Evolutionary conservation across 2,797 vertebrate genomes (phyloP).

Genomic region (Amniataba percoides): DNA sequence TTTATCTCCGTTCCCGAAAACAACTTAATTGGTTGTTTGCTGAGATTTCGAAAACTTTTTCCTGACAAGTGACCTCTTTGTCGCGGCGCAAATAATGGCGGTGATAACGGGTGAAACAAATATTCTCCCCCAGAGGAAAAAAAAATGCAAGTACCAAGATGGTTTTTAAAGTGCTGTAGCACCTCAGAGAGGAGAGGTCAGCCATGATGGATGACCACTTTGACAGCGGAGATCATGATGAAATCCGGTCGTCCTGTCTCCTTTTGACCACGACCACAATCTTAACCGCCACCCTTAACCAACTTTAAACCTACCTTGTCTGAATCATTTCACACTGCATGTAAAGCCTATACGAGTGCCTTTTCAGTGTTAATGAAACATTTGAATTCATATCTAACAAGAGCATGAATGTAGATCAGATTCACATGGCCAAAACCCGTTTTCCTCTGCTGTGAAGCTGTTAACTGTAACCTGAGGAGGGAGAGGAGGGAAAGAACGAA

Average conservation of each 20-base stretch:
- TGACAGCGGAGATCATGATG: background rate
- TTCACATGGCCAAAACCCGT: conserved; percentile 9
- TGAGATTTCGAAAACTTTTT: background rate
- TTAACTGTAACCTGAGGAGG: conserved; percentile 32
- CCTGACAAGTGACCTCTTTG: conserved; percentile 2
- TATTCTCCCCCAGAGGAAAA: background rate
- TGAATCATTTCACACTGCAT: too few relatives aligned
- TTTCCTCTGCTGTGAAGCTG: conserved; percentile 35
- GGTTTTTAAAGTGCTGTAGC: background rate
- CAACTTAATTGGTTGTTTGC: background rate
- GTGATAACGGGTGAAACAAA: too few relatives aligned
- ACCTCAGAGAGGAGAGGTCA: background rate
- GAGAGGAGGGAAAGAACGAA: conserved; percentile 30
- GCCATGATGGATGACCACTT: too few relatives aligned
- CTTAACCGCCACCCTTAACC: background rate
- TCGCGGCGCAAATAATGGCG: background rate
- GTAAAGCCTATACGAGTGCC: background rate
- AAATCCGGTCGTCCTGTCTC: background rate
- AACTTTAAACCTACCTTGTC: too few relatives aligned
- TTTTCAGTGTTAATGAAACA: background rate
- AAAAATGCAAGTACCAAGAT: background rate
- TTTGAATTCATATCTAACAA: background rate
- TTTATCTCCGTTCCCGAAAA: background rate
- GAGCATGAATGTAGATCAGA: conserved; percentile 19
- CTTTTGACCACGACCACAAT: too few relatives aligned